These are phyloP conservation scores for Oxyura jamaicensis DNA, from an alignment of 2,113 vertebrate genomes.

Conservation along the genomic window DNA sequence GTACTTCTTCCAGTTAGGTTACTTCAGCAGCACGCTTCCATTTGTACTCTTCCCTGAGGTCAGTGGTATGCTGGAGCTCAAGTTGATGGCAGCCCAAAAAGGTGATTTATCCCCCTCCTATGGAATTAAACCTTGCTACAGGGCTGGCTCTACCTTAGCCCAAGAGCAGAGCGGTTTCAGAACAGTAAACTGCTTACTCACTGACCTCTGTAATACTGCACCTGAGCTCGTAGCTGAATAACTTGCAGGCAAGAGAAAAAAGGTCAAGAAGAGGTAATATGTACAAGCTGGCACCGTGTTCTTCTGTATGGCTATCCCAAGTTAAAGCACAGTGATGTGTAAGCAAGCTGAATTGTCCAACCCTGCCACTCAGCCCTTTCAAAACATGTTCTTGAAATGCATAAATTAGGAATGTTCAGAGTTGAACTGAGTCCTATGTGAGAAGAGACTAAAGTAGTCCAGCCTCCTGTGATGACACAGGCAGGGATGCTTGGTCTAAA, in stretches of 20 bases:
- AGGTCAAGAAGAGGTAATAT: neutral
- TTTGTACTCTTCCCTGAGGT: neutral
- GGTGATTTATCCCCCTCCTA: neutral
- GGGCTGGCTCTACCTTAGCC: neutral
- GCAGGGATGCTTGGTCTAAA: neutral
- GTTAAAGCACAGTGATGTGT: neutral
- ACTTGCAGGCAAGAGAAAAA: neutral
- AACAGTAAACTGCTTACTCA: neutral
- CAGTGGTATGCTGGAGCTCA: neutral
- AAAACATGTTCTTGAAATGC: neutral
- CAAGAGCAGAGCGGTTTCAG: neutral
- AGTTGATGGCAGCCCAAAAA: neutral
- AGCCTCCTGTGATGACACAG: neutral
- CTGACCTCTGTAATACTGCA: neutral
- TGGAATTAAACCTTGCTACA: neutral
- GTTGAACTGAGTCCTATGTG: neutral
- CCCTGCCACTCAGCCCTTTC: neutral
- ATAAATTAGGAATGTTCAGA: neutral
- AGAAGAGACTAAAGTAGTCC: neutral
- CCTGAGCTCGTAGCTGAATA: neutral
- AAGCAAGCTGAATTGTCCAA: neutral
- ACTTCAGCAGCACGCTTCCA: neutral
- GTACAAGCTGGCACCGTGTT: neutral
- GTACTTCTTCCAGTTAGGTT: slow-evolving; percentile 7
- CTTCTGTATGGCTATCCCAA: neutral